phyloP scores from a whole-genome alignment of 2,797 vertebrate species.

The Hipposideros larvatus region DNA sequence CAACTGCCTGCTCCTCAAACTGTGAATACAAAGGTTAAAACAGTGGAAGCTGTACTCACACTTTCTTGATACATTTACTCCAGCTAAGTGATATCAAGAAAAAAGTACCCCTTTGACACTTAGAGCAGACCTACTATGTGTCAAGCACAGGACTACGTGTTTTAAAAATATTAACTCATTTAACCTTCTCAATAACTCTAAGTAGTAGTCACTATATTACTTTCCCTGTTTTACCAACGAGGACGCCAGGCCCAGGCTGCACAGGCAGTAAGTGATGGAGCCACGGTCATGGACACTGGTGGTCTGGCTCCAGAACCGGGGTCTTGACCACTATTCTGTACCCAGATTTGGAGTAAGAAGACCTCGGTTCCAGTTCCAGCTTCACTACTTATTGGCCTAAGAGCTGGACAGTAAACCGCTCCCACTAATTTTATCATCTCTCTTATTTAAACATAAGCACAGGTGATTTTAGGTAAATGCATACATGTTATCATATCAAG shows the following conservation, averaged over 20 bases:
- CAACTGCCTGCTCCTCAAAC: not conserved
- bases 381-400: not conserved
- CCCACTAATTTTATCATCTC: not conserved
- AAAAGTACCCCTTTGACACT: not conserved
- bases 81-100: not conserved
- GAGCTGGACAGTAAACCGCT: not conserved
- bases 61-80: not conserved
- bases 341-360: not conserved
- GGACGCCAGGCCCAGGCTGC: not conserved
- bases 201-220: not conserved
- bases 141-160: not conserved
- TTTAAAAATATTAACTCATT: slow-evolving; percentile 25
- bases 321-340: not conserved
- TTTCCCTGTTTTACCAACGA: not conserved
- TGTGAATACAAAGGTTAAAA: slow-evolving; percentile 37
- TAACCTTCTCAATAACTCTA: not conserved
- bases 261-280: not conserved
- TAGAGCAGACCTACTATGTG: not conserved
- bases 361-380: not conserved
- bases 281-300: not conserved
- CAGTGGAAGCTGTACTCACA: not conserved
- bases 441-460: slow-evolving; percentile 21
- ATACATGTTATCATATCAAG: not conserved
- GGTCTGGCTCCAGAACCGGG: not conserved
- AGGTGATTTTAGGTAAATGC: not conserved